phyloP scores from a whole-genome alignment of 2,113 vertebrate genomes.

The Zootoca vivipara region DNA sequence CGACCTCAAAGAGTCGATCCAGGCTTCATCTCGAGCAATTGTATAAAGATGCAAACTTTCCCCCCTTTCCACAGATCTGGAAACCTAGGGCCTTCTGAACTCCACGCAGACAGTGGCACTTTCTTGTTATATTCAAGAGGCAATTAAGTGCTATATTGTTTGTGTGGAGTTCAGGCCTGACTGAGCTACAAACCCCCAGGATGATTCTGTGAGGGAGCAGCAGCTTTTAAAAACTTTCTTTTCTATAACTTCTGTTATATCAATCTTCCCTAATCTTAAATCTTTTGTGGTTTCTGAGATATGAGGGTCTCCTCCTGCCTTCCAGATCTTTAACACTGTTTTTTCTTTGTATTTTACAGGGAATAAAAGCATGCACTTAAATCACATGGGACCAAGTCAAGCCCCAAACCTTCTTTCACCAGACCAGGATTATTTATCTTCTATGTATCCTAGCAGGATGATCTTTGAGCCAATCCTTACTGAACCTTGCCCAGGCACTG shows the following conservation, averaged over 20 bases:
- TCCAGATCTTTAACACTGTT: not conserved
- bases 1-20: too few relatives aligned
- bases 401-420: too few relatives aligned
- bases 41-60: not conserved
- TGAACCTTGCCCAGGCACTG: slow-evolving; percentile 12
- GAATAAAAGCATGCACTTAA: too few relatives aligned
- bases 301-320: too few relatives aligned
- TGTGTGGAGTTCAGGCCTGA: slow-evolving; percentile 16
- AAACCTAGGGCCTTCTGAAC: not conserved
- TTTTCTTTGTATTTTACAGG: not conserved
- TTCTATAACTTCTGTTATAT: too few relatives aligned
- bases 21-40: too few relatives aligned
- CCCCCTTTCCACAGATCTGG: not conserved
- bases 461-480: not conserved
- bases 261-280: too few relatives aligned
- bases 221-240: too few relatives aligned
- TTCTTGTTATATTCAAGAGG: slow-evolving; percentile 3
- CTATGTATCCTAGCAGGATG: not conserved
- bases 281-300: too few relatives aligned
- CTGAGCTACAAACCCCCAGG: not conserved
- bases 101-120: slow-evolving; percentile 36
- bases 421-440: not conserved
- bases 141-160: slow-evolving; percentile 45
- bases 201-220: too few relatives aligned
- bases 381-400: too few relatives aligned